Conservation (phyloP, 2,113 vertebrate species). For the Pedetes capensis region DNA sequence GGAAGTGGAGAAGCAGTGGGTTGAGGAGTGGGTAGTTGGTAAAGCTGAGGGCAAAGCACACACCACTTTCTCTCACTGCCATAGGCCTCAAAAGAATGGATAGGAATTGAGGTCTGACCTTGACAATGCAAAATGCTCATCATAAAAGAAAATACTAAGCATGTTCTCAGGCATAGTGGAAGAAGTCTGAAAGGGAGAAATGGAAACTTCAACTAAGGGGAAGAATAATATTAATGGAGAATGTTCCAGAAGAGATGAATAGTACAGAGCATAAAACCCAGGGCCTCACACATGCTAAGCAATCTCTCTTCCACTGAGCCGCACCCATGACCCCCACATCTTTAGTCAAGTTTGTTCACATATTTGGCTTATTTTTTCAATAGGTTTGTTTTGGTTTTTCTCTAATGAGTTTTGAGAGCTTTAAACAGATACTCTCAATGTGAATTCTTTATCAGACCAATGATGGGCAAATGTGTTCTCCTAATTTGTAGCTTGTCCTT, state of each 20-base stretch:
- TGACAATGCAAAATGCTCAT: not conserved
- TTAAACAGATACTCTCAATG: not conserved
- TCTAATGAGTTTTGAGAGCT: not conserved
- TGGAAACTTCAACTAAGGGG: not conserved
- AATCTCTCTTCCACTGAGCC: not conserved
- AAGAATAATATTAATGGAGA: not conserved
- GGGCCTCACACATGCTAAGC: no score
- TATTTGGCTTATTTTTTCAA: not conserved
- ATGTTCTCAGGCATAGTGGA: not conserved
- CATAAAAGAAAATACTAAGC: not conserved
- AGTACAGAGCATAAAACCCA: not conserved
- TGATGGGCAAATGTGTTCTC: slow-evolving; percentile 11
- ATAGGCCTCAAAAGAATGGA: not conserved
- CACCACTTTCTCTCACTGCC: not conserved
- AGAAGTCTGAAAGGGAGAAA: not conserved
- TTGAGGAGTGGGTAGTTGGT: not conserved
- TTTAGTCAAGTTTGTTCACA: not conserved
- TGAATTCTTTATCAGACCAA: not conserved
- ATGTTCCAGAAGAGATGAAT: not conserved
- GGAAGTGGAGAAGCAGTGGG: not conserved
- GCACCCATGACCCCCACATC: no score
- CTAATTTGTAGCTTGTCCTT: not conserved
- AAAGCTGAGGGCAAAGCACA: not conserved
- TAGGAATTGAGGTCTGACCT: not conserved
- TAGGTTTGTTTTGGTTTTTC: not conserved